These are phyloP conservation scores for Actenoides lindsayi DNA, from an alignment of 2,113 vertebrate genomes.

Conservation along the genomic window DNA sequence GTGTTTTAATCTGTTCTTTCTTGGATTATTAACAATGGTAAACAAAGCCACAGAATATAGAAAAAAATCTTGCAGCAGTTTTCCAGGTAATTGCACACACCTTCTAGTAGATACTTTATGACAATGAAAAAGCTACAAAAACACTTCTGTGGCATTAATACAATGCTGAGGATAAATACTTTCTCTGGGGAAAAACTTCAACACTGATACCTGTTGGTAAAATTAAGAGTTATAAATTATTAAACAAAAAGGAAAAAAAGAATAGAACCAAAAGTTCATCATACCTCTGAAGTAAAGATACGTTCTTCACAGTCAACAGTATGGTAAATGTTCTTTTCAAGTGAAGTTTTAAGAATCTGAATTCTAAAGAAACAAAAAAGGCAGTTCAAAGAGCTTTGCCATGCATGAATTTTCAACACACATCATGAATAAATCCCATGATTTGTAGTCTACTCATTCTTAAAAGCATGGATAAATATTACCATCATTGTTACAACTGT, in stretches of 20 bases:
- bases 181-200: neutral
- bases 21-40: neutral
- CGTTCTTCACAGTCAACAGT: slow-evolving; percentile 62
- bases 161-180: neutral
- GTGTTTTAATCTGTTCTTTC: neutral
- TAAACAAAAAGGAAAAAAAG: no score
- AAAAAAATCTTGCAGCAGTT: neutral
- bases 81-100: neutral
- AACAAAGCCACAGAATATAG: neutral
- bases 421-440: neutral
- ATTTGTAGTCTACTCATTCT: neutral
- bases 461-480: neutral
- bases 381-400: neutral
- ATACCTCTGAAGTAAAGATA: slow-evolving; percentile 76
- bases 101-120: neutral
- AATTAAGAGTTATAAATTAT: neutral
- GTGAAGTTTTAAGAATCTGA: slow-evolving; percentile 72
- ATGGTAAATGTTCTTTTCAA: slow-evolving; percentile 70
- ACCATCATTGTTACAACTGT: neutral
- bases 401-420: neutral
- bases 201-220: neutral
- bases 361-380: slow-evolving; percentile 67
- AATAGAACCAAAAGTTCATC: neutral
- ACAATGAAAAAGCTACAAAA: neutral
- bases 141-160: neutral